Evolutionary conservation across 1,140 invertebrate genomes (phyloP).

Genomic region (Drosophila grimshawi): DNA sequence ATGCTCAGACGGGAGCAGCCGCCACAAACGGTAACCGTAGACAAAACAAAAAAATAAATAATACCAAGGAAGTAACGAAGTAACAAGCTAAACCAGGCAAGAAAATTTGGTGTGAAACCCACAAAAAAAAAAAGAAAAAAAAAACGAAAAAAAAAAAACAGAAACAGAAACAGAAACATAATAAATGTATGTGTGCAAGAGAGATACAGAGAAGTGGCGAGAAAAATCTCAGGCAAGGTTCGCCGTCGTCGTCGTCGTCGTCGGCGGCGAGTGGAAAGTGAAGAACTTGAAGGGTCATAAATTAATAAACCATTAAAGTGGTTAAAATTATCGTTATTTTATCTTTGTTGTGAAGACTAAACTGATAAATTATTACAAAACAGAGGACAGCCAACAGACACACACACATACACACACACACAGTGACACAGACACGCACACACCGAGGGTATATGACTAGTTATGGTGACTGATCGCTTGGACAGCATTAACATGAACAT

Average conservation of each 20-base stretch:
- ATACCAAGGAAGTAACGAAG: conserved; percentile 30
- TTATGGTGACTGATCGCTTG: conserved; percentile 78
- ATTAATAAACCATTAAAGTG: conserved; percentile 85
- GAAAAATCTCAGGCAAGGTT: conserved; percentile 63
- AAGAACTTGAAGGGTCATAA: conserved; percentile 84
- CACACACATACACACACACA: conserved; percentile 11
- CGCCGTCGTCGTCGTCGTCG: conserved; percentile 18
- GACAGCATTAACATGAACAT: conserved; percentile 82
- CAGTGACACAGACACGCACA: background rate
- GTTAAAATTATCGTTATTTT: conserved; percentile 84
- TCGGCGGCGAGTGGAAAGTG: conserved; percentile 77
- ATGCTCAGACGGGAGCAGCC: conserved; percentile 66
- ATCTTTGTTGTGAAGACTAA: conserved; percentile 84
- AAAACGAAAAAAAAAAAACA: conserved; percentile 1
- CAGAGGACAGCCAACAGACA: conserved; percentile 68
- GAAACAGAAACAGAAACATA: conserved; percentile 10
- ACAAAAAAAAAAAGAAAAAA: conserved; percentile 41
- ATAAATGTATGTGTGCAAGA: conserved; percentile 9
- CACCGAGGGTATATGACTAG: conserved; percentile 30
- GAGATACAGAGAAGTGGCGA: conserved; percentile 26
- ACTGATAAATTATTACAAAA: conserved; percentile 85
- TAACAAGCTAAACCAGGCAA: conserved; percentile 65
- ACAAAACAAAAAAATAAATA: conserved; percentile 29
- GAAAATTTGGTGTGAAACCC: conserved; percentile 79
- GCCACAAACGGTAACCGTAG: conserved; percentile 52